A percentile compares a stretch with the other conserved stretches of the same genome.
These are phyloP conservation scores for Drosophila borealis DNA, from an alignment of 2,888 invertebrate genomes.

Conservation along the genomic window DNA sequence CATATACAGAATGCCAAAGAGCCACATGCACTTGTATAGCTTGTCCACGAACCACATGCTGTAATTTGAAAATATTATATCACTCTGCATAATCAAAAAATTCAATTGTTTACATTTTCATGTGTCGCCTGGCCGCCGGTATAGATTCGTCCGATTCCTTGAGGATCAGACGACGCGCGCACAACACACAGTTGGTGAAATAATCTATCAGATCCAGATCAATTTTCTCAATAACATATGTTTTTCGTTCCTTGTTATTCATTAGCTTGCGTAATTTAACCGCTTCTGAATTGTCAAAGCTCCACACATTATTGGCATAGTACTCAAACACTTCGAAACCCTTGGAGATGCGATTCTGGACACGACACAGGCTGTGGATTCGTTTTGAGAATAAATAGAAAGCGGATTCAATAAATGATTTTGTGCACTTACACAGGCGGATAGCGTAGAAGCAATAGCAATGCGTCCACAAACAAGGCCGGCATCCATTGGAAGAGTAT, in stretches of 20 bases:
- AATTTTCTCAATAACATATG: constrained; percentile 88
- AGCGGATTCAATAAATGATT: too few species aligned
- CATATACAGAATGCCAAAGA: constrained; percentile 87
- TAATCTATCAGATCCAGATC: constrained; percentile 92
- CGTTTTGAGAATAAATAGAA: neutral
- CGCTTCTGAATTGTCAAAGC: constrained; percentile 91
- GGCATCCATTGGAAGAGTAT: constrained; percentile 96
- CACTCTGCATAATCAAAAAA: neutral
- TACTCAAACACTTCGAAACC: constrained; percentile 96
- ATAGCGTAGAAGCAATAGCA: constrained; percentile 92
- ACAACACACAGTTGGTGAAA: constrained; percentile 92
- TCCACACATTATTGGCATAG: constrained; percentile 97
- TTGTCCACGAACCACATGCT: constrained; percentile 96
- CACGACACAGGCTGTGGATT: constrained; percentile 89
- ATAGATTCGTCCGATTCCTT: constrained; percentile 93
- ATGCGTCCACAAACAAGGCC: constrained; percentile 92
- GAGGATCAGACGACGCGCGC: constrained; percentile 92
- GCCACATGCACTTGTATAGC: constrained; percentile 89
- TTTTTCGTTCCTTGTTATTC: constrained; percentile 88
- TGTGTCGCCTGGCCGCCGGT: constrained; percentile 91
- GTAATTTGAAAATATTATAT: constrained; percentile 78
- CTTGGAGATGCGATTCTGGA: constrained; percentile 93
- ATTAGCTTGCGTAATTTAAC: constrained; percentile 87
- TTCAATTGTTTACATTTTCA: constrained; percentile 89
- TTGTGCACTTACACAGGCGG: constrained; percentile 91